Conservation (phyloP, 2,113 vertebrate species). For the Megalops atlanticus region DNA sequence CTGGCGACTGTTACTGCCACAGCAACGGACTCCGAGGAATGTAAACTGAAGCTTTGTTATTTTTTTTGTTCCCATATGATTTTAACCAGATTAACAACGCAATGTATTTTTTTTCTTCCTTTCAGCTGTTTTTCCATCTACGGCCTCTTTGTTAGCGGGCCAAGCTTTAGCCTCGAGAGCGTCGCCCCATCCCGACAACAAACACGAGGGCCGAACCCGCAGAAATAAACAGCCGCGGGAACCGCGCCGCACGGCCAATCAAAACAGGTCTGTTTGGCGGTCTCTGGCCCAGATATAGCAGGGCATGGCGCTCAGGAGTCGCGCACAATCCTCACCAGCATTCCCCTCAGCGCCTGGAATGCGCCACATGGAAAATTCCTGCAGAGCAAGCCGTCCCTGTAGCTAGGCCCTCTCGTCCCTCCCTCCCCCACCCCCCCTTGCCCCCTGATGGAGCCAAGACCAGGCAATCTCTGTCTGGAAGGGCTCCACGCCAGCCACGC, state of each 20-base stretch:
- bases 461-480: neutral
- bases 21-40: conserved; percentile 47
- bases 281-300: neutral
- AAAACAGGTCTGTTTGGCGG: conserved; percentile 1
- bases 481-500: neutral
- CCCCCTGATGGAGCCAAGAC: neutral
- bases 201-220: conserved; percentile 19
- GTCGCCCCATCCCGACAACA: conserved; percentile 20
- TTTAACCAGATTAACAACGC: conserved; percentile 57
- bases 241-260: neutral
- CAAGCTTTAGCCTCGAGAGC: conserved; percentile 49
- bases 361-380: neutral
- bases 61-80: conserved; percentile 36
- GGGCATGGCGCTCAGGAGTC: conserved; percentile 33
- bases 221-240: conserved; percentile 22
- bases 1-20: conserved; percentile 38
- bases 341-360: neutral
- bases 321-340: conserved; percentile 4
- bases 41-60: conserved; percentile 51
- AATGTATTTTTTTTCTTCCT: conserved; percentile 41
- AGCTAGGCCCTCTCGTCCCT: neutral
- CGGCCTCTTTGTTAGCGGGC: conserved; percentile 60
- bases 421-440: neutral
- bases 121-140: conserved; percentile 57
- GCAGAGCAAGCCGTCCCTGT: neutral